Conservation (phyloP, 2,113 vertebrate genomes). For the Sebastes schlegelii region DNA sequence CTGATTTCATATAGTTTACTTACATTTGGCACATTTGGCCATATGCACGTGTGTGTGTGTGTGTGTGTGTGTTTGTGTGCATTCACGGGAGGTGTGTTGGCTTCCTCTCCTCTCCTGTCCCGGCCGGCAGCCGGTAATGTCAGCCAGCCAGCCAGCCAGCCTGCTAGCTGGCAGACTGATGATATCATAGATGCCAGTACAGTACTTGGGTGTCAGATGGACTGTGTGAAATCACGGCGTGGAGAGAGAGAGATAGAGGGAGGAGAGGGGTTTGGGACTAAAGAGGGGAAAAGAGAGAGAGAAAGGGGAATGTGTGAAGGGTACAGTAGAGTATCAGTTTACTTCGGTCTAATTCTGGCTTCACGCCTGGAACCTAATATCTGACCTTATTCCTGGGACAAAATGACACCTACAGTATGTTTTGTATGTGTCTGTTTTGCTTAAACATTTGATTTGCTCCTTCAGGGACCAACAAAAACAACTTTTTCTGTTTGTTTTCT, state of each 20-base stretch:
- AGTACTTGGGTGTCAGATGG: constrained; percentile 57
- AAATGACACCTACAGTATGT: constrained; percentile 45
- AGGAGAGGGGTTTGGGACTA: background rate
- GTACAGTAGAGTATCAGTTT: constrained; percentile 66
- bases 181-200: constrained; percentile 67
- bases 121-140: constrained; percentile 61
- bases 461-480: background rate
- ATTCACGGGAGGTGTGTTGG: constrained; percentile 47
- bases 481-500: constrained; percentile 8
- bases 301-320: constrained; percentile 14
- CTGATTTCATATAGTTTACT: constrained; percentile 10
- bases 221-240: constrained; percentile 49
- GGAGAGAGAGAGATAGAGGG: constrained; percentile 3
- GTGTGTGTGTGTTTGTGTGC: constrained; percentile 40
- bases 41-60: constrained; percentile 29
- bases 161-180: constrained; percentile 56
- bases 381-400: constrained; percentile 62
- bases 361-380: constrained; percentile 71
- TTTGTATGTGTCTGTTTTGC: constrained; percentile 13
- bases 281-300: background rate
- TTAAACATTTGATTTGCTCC: background rate
- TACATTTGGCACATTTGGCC: constrained; percentile 15
- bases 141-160: constrained; percentile 32
- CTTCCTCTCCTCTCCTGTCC: constrained; percentile 41
- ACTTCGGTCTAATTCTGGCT: constrained; percentile 75